Evolutionary conservation across 2,888 invertebrate genomes (phyloP).

Genomic region (Cataglyphis cursor): DNA sequence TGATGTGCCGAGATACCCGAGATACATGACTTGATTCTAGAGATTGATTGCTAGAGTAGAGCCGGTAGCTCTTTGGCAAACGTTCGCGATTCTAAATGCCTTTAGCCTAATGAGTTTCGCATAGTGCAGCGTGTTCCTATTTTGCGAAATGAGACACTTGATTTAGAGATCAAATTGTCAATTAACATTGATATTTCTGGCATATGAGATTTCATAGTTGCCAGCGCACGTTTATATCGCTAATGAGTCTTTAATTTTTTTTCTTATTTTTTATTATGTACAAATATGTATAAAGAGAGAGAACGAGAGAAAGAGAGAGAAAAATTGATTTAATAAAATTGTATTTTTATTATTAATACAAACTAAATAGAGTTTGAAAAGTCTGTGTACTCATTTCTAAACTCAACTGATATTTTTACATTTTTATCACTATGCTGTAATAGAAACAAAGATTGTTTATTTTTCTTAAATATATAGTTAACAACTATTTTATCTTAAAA

Average conservation of each 20-base stretch:
- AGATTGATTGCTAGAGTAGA: slow-evolving; percentile 56
- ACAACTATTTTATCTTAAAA: background rate
- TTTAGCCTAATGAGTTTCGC: slow-evolving; percentile 40
- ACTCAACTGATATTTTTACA: background rate
- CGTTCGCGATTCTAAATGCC: slow-evolving; percentile 26
- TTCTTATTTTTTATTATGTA: background rate
- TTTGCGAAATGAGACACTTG: background rate
- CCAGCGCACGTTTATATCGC: background rate
- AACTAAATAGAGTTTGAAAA: background rate
- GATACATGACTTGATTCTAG: slow-evolving; percentile 67
- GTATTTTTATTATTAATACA: background rate
- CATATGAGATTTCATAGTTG: background rate
- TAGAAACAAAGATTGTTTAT: background rate
- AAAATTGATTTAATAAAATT: background rate
- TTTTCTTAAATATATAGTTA: background rate
- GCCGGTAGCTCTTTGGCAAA: slow-evolving; percentile 23
- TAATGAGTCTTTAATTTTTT: background rate
- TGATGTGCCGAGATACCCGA: slow-evolving; percentile 19
- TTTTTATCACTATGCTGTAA: background rate
- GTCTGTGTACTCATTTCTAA: background rate
- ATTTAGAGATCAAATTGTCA: background rate
- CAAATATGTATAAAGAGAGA: background rate
- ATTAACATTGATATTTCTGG: background rate
- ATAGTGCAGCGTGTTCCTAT: background rate
- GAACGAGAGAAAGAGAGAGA: background rate